Evolutionary conservation across 2,888 invertebrate genomes (phyloP).

Genomic region (Laspeyria flexula): DNA sequence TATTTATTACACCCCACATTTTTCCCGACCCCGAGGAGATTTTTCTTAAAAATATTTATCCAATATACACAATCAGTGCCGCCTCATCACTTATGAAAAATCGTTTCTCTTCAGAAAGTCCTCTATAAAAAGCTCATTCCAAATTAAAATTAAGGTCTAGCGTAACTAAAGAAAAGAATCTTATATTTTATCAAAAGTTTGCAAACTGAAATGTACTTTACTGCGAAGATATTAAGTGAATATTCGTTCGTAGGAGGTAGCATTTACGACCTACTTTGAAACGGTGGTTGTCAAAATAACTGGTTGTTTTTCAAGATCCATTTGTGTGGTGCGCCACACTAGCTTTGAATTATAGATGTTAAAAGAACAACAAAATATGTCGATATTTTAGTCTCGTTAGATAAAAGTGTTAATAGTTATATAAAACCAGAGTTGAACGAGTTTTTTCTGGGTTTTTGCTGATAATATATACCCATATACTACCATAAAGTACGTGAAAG

Average conservation of each 20-base stretch:
- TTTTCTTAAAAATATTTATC: constrained; percentile 83
- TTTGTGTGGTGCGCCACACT: constrained; percentile 72
- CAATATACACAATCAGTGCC: constrained; percentile 82
- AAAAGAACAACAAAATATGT: constrained; percentile 76
- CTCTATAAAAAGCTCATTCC: constrained; percentile 84
- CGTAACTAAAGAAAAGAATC: constrained; percentile 69
- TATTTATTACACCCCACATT: constrained; percentile 74
- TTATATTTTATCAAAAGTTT: constrained; percentile 52
- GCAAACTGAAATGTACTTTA: constrained; percentile 54
- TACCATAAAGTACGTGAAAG: background rate
- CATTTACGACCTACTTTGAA: constrained; percentile 65
- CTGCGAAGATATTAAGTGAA: constrained; percentile 27
- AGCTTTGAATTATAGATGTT: constrained; percentile 75
- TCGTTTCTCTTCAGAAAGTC: constrained; percentile 77
- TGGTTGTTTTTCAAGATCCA: constrained; percentile 83
- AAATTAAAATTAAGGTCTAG: constrained; percentile 86
- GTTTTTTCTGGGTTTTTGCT: constrained; percentile 34
- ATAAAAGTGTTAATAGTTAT: constrained; percentile 72
- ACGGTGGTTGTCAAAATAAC: constrained; percentile 76
- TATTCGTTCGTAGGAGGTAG: constrained; percentile 44
- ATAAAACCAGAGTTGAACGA: constrained; percentile 43
- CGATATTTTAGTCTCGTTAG: constrained; percentile 72
- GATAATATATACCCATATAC: background rate
- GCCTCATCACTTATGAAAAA: constrained; percentile 85
- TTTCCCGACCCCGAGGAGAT: constrained; percentile 62